A percentile compares a stretch with the other conserved stretches of the same genome.
Conservation (phyloP, 2,888 invertebrate species). For the Diadromus collaris region DNA sequence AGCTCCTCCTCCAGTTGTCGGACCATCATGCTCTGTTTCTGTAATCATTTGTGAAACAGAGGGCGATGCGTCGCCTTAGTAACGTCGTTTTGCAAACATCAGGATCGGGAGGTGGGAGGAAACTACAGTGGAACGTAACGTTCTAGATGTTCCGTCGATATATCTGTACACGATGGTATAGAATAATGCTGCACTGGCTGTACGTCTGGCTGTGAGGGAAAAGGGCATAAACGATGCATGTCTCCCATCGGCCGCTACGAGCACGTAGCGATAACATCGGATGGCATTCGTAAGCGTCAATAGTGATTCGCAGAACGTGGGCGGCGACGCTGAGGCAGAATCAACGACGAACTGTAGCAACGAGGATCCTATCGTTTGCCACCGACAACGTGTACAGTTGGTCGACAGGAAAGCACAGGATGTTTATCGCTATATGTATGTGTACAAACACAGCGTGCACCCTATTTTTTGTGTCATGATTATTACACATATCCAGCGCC, state of each 20-base stretch:
- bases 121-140: not conserved
- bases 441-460: not conserved
- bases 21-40: constrained; percentile 98
- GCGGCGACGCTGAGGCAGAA: constrained; percentile 25
- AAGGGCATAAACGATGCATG: not conserved
- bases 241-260: constrained; percentile 6
- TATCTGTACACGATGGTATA: not conserved
- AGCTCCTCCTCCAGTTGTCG: constrained; percentile 96
- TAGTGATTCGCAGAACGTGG: constrained; percentile 36
- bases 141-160: not conserved
- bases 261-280: constrained; percentile 20
- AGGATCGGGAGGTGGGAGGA: not conserved
- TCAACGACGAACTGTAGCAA: not conserved
- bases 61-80: constrained; percentile 44
- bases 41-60: constrained; percentile 76
- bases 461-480: too few relatives aligned
- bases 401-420: not conserved
- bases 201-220: constrained; percentile 6
- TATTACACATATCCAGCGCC: too few relatives aligned
- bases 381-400: not conserved
- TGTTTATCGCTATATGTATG: not conserved
- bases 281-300: constrained; percentile 33
- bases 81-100: constrained; percentile 38
- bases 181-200: not conserved
- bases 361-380: constrained; percentile 17